Evolutionary conservation across 2,797 vertebrate genomes (phyloP), one percentile per base, ranked within the genome.

Genomic region (Parauchenoglanis punctatus): DNA sequence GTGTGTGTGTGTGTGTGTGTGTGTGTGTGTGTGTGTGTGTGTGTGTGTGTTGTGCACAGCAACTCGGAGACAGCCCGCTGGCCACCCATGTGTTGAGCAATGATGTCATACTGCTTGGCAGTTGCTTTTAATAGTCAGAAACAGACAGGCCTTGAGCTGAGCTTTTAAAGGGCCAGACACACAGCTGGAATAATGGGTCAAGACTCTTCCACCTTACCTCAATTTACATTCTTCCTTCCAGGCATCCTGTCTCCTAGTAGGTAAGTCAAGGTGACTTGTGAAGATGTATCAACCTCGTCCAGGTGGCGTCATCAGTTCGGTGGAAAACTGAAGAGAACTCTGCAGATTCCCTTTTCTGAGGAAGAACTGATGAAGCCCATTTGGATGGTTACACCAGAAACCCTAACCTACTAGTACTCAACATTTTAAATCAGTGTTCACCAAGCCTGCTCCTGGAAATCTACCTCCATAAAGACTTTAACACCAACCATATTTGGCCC

Each of bases 81-180:
- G 89, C 91, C 91, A 92, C 90, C 91, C 91, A 70, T 81, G 90
- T 93, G 93, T 91, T 86, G 91, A 93, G 90, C 88, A 75, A 86
- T 96, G 95, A 97, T 95, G 95, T 97, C 96, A 96, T 93, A 90
- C 90, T 87, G 86, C 92, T 93, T 44, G 40, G 92, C 91, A 88
- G 94, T 89, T 92, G 91, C 94, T 94, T 94, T 95, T 94, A 94
- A 96, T 96, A 94, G 93, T 94, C 90, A 81, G 93, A 95, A 95
- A 94, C 93, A 94, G 93, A 93, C 93, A 89, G 92, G 91, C 91
- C 92, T 94, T 93, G 82, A 87, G 91, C 91, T 72, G 89, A 92
- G 91, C 92, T 94, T 86, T 95, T 96, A 96, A 96, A 96, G 95
- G 90, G 92, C 91, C 93, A 95, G 93, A 52, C 87, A 31, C 70